A percentile compares a stretch with the other conserved stretches of the same genome.
Conservation (phyloP, 2,888 invertebrate genomes). For the Lasioglossum villosulum region DNA sequence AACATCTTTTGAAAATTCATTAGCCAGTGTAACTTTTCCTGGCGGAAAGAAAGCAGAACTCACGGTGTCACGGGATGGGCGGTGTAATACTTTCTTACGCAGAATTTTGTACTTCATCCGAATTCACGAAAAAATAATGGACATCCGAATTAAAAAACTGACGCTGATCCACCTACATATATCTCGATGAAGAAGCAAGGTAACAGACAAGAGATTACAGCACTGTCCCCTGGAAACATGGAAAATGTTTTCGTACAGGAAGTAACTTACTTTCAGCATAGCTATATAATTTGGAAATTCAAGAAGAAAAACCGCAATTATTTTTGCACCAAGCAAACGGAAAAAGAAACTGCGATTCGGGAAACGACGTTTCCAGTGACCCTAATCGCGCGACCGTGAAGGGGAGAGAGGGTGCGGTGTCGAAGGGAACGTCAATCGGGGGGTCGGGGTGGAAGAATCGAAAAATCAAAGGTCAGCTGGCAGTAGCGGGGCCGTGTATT, state of each 20-base stretch:
- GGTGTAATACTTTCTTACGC: background rate
- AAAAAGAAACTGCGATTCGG: background rate
- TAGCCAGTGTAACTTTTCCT: background rate
- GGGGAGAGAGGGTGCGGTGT: background rate
- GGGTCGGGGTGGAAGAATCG: background rate
- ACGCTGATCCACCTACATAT: background rate
- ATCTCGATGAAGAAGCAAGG: too few species aligned
- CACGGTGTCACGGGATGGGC: background rate
- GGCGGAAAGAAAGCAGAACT: background rate
- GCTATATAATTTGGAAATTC: too few species aligned
- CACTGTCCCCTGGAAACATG: background rate
- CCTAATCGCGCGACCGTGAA: background rate
- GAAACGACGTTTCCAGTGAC: background rate
- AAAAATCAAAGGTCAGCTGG: background rate
- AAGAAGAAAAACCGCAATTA: background rate
- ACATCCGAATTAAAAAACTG: too few species aligned
- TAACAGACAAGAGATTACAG: too few species aligned
- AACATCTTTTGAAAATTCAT: background rate
- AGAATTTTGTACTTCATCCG: background rate
- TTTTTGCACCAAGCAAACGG: background rate
- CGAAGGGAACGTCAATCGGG: background rate
- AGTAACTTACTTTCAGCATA: too few species aligned
- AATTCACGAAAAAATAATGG: background rate
- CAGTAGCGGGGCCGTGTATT: slow-evolving; percentile 2
- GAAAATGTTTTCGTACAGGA: too few species aligned